Base-by-base conservation (phyloP, 1,140 invertebrate genomes). In the Papilio machaon region DNA sequence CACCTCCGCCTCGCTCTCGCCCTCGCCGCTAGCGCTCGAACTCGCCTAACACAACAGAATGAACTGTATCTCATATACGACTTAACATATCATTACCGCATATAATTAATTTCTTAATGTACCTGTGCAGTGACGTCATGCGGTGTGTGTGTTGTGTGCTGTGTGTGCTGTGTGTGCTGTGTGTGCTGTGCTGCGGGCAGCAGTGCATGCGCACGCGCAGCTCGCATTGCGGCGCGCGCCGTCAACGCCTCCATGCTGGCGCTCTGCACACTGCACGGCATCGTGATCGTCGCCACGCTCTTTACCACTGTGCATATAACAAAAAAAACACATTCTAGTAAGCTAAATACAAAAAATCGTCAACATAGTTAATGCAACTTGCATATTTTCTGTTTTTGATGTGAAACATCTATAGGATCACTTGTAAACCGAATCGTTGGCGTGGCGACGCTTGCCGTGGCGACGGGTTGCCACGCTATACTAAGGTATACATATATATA, bases 231-330 rank as follows among this genome's bases (percentile, higher is more conserved):
- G 60, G 47, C 79, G 17, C 77, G 38, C 64, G 49, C 43, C 70
- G 81, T 70, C 70, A 60, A 52, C 52, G 38, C 79, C 13, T 54
- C 74, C 35, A 79, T 58, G 30, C 58, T 52, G 74, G 52, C 70
- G 35, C 78, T 47, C 73, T 58, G 54, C 10, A 70, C 73, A 15
- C 78, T 75, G 64, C 70, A n/a, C 7, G 85, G 84, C 38, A 84
- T 79, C 10, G 87, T 80, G 1, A 84, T 80, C 15, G 87, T 89
- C 60, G 89, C 85, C 64, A 87, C 86, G 38, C 77, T 79, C 38
- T 79, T 79, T 17, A 79, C 77, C 58, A 79, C 77, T 79, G 58
- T 1, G n/a, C n/a, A 17, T 8, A 43, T 8, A 73, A n/a, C 17
- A 15, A 47, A 43, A 1, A 10, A 38, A 15, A 30, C 1, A 38